Base-by-base conservation (phyloP, 2,797 vertebrate species). In the Lateolabrax maculatus region DNA sequence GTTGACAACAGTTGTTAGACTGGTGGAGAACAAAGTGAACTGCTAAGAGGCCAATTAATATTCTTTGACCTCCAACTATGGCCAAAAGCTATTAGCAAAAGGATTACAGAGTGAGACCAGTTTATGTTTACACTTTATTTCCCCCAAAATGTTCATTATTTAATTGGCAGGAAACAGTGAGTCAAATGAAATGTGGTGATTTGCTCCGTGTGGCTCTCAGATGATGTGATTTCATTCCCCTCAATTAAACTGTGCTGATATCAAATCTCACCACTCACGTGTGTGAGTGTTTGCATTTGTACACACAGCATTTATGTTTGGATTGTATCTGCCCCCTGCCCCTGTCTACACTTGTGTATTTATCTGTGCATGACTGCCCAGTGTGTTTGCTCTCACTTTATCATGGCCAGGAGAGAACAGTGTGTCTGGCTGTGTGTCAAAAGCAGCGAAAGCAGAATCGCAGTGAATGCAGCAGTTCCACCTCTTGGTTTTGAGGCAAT, bases 101-200 rank as follows among this genome's bases (percentile, higher is more conserved):
- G 52, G 18, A 63, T 78, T 86, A 55, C 18, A 55, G 31, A 67
- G 25, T 75, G 66, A 80, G 52, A 65, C 52, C 80, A 67, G 66
- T 88, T 76, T 75, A 75, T 80, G 64, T 81, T 90, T 86, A 83
- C 76, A 66, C 77, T 84, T 80, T 13, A 76, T 86, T 86, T 79
- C 25, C 62, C 70, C 34, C n/a, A 64, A 84, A 81, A 78, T 75
- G 61, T 80, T 75, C n/a, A 81, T 86, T 79, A 83, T 75, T 85
- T 81, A 85, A 88, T 83, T 83, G 77, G 71, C 81, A 84, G 71
- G 61, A 87, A 89, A 72, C 27, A 62, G 36, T 25, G 36, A 83
- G 68, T 81, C 57, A 65, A 69, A 79, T 74, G 51, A 82, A 84
- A 83, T 81, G 55, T 75, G 63, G 36, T 85, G 61, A 57, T 84